phyloP scores from a whole-genome alignment of 2,113 vertebrate species.

The Dasypus novemcinctus region DNA sequence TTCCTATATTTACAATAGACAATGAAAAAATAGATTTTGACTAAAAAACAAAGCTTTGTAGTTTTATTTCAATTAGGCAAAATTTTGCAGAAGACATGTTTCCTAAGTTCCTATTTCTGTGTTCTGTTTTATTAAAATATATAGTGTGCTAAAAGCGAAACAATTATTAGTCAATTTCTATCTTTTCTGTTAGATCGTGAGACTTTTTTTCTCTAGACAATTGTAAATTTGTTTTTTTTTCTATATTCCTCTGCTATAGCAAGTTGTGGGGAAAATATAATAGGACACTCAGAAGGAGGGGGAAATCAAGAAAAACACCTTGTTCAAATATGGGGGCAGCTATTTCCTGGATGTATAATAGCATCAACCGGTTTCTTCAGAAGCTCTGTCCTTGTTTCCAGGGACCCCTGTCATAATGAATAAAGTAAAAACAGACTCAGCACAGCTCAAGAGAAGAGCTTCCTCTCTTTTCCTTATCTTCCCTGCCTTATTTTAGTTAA shows the following conservation, averaged over 20 bases:
- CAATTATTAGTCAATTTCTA: conserved; percentile 6
- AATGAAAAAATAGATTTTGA: conserved; percentile 12
- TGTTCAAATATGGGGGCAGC: conserved; percentile 82
- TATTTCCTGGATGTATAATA: conserved; percentile 82
- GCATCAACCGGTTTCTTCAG: conserved; percentile 79
- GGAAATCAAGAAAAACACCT: conserved; percentile 71
- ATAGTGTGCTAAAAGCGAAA: not conserved
- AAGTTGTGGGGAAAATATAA: conserved; percentile 19
- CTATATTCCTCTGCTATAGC: conserved; percentile 28
- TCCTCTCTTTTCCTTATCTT: conserved; percentile 69
- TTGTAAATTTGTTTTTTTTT: conserved; percentile 33
- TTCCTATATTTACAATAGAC: conserved; percentile 24
- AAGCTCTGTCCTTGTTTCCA: conserved; percentile 87
- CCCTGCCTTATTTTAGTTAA: conserved; percentile 81
- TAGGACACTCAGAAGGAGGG: not conserved
- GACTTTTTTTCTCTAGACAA: not conserved
- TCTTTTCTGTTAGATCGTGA: conserved; percentile 45
- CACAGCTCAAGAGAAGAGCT: conserved; percentile 78
- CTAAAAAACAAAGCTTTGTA: not conserved
- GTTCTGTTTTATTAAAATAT: conserved; percentile 27
- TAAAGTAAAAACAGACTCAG: conserved; percentile 91
- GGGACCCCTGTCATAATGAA: conserved; percentile 85
- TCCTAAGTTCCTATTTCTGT: conserved; percentile 9
- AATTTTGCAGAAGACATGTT: not conserved
- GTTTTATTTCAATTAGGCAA: conserved; percentile 48